Evolutionary conservation across 2,113 vertebrate genomes (phyloP).

Genomic region (cat (Felis catus)): F.catus_Fca126_mat1.0 CM031420.1:4950501-4951000

Average conservation of each 20-base stretch:
- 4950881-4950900: background rate
- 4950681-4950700: background rate
- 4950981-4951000: background rate
- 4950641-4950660: background rate
- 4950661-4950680: background rate
- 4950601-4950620: background rate
- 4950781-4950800: background rate
- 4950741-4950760: background rate
- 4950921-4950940: rapidly evolving
- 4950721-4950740: no score
- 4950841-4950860: rapidly evolving
- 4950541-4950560: background rate
- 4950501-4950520: background rate
- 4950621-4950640: background rate
- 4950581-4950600: background rate
- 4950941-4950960: rapidly evolving
- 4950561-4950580: background rate
- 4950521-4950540: no score
- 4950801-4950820: background rate
- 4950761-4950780: background rate
- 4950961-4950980: background rate
- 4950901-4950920: no score
- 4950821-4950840: background rate
- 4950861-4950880: background rate
- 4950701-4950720: background rate